Conservation (phyloP, 64 coral and sea anemone species). For the Catalaphyllia jardinei region DNA sequence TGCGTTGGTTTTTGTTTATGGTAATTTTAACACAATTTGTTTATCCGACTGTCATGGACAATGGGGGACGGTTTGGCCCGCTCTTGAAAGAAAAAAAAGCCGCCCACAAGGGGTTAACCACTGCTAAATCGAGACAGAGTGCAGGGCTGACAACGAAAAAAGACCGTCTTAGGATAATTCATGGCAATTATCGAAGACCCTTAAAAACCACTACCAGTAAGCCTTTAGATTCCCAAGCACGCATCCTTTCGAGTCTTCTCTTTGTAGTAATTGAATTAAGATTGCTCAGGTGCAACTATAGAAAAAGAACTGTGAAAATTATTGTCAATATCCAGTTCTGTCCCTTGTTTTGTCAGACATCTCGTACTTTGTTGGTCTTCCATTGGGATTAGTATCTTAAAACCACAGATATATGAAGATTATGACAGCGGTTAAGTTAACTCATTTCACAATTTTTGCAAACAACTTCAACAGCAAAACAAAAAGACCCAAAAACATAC, state of each 20-base stretch:
- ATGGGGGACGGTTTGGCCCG: slow-evolving; percentile 65
- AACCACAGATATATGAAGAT: neutral
- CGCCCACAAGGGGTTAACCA: neutral
- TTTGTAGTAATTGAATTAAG: neutral
- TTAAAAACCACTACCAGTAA: neutral
- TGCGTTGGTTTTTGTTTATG: slow-evolving; percentile 87
- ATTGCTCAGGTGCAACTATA: neutral
- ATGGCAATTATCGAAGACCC: slow-evolving; percentile 2
- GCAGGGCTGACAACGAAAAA: neutral
- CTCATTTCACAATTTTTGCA: neutral
- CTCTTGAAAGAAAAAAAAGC: slow-evolving; percentile 45
- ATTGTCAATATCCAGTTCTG: neutral
- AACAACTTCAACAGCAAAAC: neutral
- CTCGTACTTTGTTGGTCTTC: neutral
- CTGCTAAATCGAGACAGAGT: neutral
- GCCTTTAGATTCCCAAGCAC: neutral
- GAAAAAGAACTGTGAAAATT: neutral
- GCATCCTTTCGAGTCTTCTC: neutral
- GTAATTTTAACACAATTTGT: slow-evolving; percentile 92
- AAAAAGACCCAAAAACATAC: neutral
- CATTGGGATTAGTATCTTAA: neutral
- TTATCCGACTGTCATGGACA: slow-evolving; percentile 66
- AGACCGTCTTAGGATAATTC: slow-evolving; percentile 1
- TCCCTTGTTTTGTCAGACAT: neutral
- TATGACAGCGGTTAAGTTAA: neutral